Evolutionary conservation across 2,113 vertebrate species (phyloP), one percentile per base, ranked within the genome.

Genomic region (Irena cyanogastra): DNA sequence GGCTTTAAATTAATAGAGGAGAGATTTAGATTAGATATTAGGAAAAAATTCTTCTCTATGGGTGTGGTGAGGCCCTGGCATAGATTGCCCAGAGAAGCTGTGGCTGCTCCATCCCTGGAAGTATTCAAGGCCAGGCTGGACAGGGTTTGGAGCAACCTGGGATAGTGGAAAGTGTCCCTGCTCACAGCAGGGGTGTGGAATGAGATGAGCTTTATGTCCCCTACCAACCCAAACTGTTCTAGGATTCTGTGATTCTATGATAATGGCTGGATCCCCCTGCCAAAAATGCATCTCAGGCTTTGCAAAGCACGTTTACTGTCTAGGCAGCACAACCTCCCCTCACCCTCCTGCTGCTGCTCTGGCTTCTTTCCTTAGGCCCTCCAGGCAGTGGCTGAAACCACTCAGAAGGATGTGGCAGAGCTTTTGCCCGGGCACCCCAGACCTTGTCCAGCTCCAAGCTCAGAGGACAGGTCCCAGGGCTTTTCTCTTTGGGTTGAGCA

Each of bases 131-230:
- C 18, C 30, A 61, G 63, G 63, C 1, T 90, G 54, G 47, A 61
- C 0, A 1, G 6, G 17, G 26, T 14, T 83, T 61, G 17, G 0
- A 69, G 45, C 28, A 39, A 0, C 28, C 13, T 83, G 39, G 47
- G 1, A 0, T 1, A 4, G 30, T 31, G 61, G 13, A 30, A 82
- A 3, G 20, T 66, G n/a, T 52, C 60, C 37, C 77, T 74, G 60
- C 16, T 2, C 6, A 14, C 12, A 37, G 52, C 37, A 75, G 23
- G 16, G 5, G 8, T 11, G 33, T 53, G 30, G 47, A 60, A 76
- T 31, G 41, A 54, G 11, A 27, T 23, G n/a, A 31, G 14, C 30
- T 76, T 61, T 54, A 13, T 35, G 47, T 24, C 49, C 17, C n/a
- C 24, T 54, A 19, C 54, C 45, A 60, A 31, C 30, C 63, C 78